phyloP scores from a whole-genome alignment of 1,140 invertebrate genomes.

The Dendroctonus valens region DNA sequence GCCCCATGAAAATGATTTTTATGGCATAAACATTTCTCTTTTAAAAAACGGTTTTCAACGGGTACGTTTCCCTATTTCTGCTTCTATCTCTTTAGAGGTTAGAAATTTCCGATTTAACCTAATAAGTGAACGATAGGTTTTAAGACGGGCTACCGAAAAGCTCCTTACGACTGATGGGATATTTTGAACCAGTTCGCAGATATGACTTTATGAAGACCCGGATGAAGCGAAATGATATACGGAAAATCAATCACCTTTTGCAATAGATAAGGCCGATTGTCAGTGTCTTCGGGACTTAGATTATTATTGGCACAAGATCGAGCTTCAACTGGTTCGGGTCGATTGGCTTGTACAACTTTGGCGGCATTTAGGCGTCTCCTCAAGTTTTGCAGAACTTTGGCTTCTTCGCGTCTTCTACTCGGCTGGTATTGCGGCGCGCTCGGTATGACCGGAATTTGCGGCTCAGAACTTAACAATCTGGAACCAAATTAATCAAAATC shows the following conservation, averaged over 20 bases:
- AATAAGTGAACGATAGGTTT: no score
- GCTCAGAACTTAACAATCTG: slow-evolving; percentile 41
- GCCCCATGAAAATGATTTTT: no score
- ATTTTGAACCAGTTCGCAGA: no score
- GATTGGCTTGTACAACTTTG: slow-evolving; percentile 44
- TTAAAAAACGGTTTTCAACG: no score
- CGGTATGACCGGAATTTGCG: slow-evolving; percentile 46
- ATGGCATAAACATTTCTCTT: no score
- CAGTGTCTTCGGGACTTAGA: slow-evolving; percentile 42
- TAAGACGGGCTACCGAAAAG: no score
- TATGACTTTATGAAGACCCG: no score
- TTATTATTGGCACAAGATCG: slow-evolving; percentile 40
- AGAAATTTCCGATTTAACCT: no score
- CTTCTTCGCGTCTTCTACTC: slow-evolving; percentile 49
- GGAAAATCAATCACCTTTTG: slow-evolving; percentile 46
- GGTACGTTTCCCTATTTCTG: no score
- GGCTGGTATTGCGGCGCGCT: slow-evolving; percentile 45
- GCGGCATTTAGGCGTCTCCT: slow-evolving; percentile 47
- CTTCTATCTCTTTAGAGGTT: no score
- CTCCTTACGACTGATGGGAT: no score
- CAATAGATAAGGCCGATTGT: slow-evolving; percentile 49
- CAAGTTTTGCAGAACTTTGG: slow-evolving; percentile 49
- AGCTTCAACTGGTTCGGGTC: slow-evolving; percentile 40
- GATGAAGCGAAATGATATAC: no score
- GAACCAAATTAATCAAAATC: slow-evolving; percentile 13